These are phyloP conservation scores for Dasypogon diadema DNA, from an alignment of 2,888 invertebrate species.

Conservation along the genomic window DNA sequence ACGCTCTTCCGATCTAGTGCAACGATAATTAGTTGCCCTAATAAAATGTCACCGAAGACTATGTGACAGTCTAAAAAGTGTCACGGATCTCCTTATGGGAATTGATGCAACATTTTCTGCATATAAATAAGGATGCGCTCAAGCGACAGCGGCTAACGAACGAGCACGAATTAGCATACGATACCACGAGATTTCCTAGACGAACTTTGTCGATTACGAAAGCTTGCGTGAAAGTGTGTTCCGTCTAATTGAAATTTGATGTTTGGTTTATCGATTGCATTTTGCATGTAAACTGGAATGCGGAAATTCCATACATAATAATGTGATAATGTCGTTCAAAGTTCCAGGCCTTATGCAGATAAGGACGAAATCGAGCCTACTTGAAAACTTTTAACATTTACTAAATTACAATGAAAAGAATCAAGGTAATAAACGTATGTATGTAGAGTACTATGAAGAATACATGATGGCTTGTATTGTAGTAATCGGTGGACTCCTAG, in stretches of 20 bases:
- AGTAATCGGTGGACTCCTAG: too few species aligned
- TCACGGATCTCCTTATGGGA: not conserved
- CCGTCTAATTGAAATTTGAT: conserved; percentile 19
- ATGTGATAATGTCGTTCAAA: too few species aligned
- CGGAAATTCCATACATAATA: too few species aligned
- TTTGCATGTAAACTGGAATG: too few species aligned
- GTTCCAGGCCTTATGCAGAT: too few species aligned
- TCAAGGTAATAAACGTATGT: too few species aligned
- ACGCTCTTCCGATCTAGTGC: too few species aligned
- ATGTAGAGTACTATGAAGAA: too few species aligned
- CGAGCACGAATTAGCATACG: conserved; percentile 8
- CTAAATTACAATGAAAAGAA: too few species aligned
- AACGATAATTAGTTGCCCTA: conserved; percentile 10
- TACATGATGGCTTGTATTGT: too few species aligned
- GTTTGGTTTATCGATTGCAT: conserved; percentile 3
- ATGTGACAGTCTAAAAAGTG: not conserved
- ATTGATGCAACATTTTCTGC: conserved; percentile 21
- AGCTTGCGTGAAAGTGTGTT: conserved; percentile 17
- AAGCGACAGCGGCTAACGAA: not conserved
- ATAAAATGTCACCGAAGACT: not conserved
- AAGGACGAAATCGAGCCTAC: too few species aligned
- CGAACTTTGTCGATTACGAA: not conserved
- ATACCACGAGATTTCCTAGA: not conserved
- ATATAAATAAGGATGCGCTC: conserved; percentile 7
- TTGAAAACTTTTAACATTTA: too few species aligned